Conservation (phyloP, 2,797 vertebrate genomes). For the Amazonetta brasiliensis region DNA sequence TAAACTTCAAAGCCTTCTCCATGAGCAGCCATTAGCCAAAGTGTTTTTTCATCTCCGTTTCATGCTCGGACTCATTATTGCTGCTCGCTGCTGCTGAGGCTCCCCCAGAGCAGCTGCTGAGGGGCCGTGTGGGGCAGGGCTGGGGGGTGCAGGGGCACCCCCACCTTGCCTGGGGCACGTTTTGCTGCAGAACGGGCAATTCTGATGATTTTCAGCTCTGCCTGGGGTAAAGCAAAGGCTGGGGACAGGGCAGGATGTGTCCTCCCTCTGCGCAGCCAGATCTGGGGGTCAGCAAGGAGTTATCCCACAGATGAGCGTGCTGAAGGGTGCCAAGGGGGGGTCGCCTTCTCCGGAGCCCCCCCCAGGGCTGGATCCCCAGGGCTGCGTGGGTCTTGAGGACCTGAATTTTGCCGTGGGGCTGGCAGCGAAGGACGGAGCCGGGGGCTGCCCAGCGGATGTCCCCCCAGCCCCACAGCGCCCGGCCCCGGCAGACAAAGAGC, state of each 20-base stretch:
- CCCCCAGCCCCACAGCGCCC: background rate
- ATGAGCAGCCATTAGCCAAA: background rate
- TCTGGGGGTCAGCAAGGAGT: background rate
- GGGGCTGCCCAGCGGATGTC: background rate
- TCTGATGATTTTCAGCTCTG: background rate
- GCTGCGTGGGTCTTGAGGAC: no score
- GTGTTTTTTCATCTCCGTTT: constrained; percentile 7
- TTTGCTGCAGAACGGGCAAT: background rate
- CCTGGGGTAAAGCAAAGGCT: background rate
- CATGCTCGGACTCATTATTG: background rate
- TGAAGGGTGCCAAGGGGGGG: accelerated
- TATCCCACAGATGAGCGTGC: background rate
- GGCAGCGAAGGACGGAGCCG: background rate
- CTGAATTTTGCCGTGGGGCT: no score
- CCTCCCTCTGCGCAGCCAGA: accelerated
- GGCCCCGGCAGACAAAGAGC: background rate
- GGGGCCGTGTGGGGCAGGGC: background rate
- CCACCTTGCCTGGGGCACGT: background rate
- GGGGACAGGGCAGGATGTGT: background rate
- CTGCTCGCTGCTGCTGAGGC: background rate
- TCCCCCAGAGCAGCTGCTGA: background rate
- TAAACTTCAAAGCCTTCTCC: constrained; percentile 38
- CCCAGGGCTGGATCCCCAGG: background rate
- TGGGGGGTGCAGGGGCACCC: background rate
- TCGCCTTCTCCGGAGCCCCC: background rate